Evolutionary conservation across 2,888 invertebrate genomes (phyloP).

Genomic region (Ceriagrion tenellum): DNA sequence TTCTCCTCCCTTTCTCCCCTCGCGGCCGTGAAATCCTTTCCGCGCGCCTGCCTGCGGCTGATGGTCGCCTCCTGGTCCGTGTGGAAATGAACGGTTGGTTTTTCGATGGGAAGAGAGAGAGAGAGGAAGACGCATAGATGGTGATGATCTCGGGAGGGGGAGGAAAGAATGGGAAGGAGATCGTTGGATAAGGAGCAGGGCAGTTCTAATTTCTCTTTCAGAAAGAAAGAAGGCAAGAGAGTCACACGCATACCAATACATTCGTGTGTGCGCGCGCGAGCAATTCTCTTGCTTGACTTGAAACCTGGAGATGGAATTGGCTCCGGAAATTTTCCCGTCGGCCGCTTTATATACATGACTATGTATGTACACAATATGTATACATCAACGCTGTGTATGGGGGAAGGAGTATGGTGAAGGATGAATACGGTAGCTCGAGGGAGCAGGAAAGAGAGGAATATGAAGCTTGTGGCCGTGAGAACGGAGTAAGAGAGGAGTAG

Average conservation of each 20-base stretch:
- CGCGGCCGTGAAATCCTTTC: not conserved
- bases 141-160: not conserved
- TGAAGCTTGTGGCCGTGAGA: not conserved
- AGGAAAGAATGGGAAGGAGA: not conserved
- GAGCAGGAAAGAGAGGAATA: not conserved
- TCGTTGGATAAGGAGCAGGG: not conserved
- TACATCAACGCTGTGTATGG: too few relatives aligned
- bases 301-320: slow-evolving; percentile 18
- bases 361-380: too few relatives aligned
- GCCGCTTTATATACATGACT: not conserved
- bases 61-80: not conserved
- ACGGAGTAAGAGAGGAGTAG: not conserved
- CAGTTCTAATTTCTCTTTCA: not conserved
- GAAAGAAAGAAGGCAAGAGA: not conserved
- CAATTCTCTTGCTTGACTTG: slow-evolving; percentile 23
- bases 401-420: too few relatives aligned
- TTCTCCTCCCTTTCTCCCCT: not conserved
- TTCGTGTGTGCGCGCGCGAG: not conserved
- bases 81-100: not conserved
- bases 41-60: slow-evolving; percentile 3
- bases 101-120: not conserved
- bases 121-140: not conserved
- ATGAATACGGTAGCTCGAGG: too few relatives aligned
- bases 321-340: not conserved
- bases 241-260: not conserved